These are phyloP conservation scores for Augiades crinisus DNA, from an alignment of 2,888 invertebrate genomes.

Conservation along the genomic window DNA sequence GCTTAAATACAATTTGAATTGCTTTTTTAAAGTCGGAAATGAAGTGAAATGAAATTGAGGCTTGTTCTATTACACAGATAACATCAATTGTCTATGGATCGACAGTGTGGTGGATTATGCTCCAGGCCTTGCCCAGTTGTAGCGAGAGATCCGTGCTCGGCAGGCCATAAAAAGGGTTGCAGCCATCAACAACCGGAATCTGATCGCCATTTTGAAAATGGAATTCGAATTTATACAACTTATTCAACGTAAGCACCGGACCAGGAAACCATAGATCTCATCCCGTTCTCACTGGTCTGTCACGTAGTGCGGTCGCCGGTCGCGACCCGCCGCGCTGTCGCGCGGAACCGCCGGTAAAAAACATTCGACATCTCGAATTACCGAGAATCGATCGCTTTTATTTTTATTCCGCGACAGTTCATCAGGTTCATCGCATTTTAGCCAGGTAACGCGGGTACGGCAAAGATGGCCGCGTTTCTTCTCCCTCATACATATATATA, in stretches of 20 bases:
- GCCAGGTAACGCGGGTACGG: background rate
- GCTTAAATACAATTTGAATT: too few relatives aligned
- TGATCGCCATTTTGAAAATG: background rate
- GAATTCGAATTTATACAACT: background rate
- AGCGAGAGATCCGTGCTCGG: too few relatives aligned
- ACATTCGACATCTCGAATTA: constrained; percentile 61
- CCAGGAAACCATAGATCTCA: constrained; percentile 50
- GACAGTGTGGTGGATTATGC: too few relatives aligned
- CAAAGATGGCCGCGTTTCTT: background rate
- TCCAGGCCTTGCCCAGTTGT: too few relatives aligned
- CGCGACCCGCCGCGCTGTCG: constrained; percentile 58
- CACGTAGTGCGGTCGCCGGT: constrained; percentile 57
- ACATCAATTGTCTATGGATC: too few relatives aligned
- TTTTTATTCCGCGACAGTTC: constrained; percentile 58
- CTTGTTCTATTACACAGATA: too few relatives aligned
- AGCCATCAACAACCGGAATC: too few relatives aligned
- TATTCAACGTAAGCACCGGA: background rate
- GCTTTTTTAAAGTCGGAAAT: too few relatives aligned
- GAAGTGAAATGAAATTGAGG: too few relatives aligned
- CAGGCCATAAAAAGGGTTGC: too few relatives aligned
- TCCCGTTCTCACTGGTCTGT: constrained; percentile 55
- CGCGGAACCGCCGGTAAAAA: constrained; percentile 54
- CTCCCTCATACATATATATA: background rate
- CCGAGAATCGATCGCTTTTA: constrained; percentile 44
- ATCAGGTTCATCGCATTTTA: constrained; percentile 45